Base-by-base conservation (phyloP, 2,888 invertebrate genomes). In the Salticus scenicus region DNA sequence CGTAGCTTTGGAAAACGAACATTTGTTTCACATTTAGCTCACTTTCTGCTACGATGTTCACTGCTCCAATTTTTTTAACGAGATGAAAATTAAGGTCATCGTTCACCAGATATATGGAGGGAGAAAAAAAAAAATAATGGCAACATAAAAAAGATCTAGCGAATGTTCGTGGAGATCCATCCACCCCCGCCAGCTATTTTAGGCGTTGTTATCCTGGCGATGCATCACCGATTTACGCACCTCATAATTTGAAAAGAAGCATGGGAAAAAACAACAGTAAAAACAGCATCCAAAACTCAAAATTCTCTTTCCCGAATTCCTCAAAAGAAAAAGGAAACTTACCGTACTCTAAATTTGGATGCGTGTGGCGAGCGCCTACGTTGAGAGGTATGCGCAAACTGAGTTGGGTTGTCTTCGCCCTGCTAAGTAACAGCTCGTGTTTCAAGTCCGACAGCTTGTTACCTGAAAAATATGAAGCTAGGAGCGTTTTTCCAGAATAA, bases 271-370 rank as follows among this genome's bases (percentile, higher is more conserved):
- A 27, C n/a, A 78, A 41, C 20, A 7, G 28, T 28, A 70, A 42
- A 42, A 70, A 57, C 27, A 70, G n/a, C 27, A 76, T 47, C 51
- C 10, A n/a, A 57, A 51, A 30, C 47, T 1, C 10, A 33, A 51
- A 57, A 47, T 77, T 77, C 63, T 69, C 24, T 57, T 63, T 75
- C 51, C 67, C 57, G 63, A 75, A 81, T 75, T 75, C 73, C 64
- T 24, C 73, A 67, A 27, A 74, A 74, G 28, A 37, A 31, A 63
- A 20, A 12, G 27, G 70, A 20, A 20, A 12, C 42, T 17, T 17
- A 17, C 57, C 8, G 10, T 37, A 33, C 77, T 83, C 77, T 84
- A 84, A 73, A 72, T 77, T 84, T 84, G 77, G 83, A 73, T 12
- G 14, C 20, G 20, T 24, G 67, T 31, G 37, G 41, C 33, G 30